Evolutionary conservation across 2,888 invertebrate genomes (phyloP), one percentile per base, ranked within the genome.

Genomic region (Brenthis ino): DNA sequence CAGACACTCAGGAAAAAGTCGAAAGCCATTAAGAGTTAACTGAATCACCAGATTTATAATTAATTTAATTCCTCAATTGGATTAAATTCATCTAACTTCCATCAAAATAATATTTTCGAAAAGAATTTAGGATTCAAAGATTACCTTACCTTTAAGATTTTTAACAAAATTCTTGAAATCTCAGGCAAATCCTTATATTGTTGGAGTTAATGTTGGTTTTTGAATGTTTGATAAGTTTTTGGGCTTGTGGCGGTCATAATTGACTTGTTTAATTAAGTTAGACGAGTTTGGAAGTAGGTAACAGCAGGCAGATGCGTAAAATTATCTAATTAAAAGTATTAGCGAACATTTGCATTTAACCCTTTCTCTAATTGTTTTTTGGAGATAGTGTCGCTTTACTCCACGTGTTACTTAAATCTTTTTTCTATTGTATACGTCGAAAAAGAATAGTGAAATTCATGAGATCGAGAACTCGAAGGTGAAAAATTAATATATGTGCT

Each of bases 291-390:
- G 70, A 73, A 75, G 76, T 76, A 75, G 69, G 75, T 75, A 72
- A 74, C 61, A 63, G 69, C 66, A 68, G 69, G 68, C 79, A 79
- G 80, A 79, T 80, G 80, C 77, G 77, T 75, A 72, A 75, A 78
- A 80, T 79, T 75, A 76, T 74, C 72, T 75, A 79, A 79, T 80
- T 79, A 77, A 77, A 79, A 75, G 75, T 76, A 75, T 77, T 76
- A 76, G 76, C 72, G 75, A 74, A 73, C 68, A 77, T 77, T 78
- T 76, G 71, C 74, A 76, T 77, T 77, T 72, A 74, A 70, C 70
- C 69, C 71, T 72, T 72, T 67, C 67, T 64, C 58, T 65, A 54
- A 65, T 71, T 68, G 68, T 65, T 53, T 61, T 51, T 51, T 53
- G 6, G 50, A 33, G 16, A 33, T 16, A 37, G 37, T 43, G 11